Evolutionary conservation across 2,113 vertebrate genomes (phyloP).

Genomic region (Gnathonemus longibarbis): DNA sequence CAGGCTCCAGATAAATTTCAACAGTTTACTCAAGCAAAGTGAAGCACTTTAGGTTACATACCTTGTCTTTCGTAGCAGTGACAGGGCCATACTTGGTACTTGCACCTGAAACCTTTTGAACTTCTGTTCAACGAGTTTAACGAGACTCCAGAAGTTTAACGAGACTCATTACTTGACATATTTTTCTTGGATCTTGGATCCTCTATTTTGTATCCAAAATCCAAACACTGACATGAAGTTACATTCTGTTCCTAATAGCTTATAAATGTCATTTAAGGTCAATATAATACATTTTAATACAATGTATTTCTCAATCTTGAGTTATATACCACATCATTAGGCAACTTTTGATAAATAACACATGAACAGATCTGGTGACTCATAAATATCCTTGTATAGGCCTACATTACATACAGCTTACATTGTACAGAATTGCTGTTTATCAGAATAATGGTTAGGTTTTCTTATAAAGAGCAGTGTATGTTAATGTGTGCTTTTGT

Average conservation of each 20-base stretch:
- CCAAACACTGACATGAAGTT: background rate
- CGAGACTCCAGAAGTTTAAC: background rate
- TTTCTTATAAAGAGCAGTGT: background rate
- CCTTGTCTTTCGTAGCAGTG: background rate
- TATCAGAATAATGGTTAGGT: background rate
- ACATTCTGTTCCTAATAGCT: background rate
- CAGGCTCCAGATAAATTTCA: background rate
- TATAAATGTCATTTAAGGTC: background rate
- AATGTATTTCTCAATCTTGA: background rate
- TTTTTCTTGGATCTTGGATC: background rate
- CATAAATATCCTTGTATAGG: background rate
- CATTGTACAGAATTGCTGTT: background rate
- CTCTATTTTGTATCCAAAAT: background rate
- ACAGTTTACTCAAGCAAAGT: background rate
- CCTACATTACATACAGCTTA: background rate
- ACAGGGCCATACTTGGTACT: background rate
- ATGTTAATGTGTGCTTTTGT: background rate
- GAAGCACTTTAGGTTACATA: background rate
- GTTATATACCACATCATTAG: background rate
- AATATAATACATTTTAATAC: background rate
- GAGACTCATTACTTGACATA: slow-evolving; percentile 7
- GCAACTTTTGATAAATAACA: background rate
- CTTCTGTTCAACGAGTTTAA: background rate
- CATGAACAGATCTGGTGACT: background rate
- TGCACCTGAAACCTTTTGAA: background rate